A percentile compares a stretch with the other conserved stretches of the same genome.
Conservation (phyloP, 2,113 vertebrate species). For the Gasterosteus aculeatus region DNA sequence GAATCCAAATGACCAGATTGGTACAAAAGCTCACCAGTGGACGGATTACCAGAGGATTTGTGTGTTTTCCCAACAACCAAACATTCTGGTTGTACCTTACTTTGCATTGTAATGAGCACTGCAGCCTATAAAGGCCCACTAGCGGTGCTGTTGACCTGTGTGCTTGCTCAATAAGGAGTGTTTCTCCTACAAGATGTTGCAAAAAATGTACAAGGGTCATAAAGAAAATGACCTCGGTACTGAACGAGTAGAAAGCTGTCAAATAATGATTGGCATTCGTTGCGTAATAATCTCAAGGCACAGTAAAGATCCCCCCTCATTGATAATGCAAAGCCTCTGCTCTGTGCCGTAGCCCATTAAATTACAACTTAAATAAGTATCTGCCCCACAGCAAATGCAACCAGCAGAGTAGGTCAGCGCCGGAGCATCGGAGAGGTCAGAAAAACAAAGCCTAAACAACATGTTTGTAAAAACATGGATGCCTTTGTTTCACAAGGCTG, state of each 20-base stretch:
- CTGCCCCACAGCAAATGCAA: conserved; percentile 16
- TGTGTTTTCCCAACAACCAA: not conserved
- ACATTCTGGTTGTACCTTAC: not conserved
- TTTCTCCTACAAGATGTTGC: conserved; percentile 3
- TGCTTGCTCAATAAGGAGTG: conserved; percentile 23
- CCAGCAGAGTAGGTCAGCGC: conserved; percentile 32
- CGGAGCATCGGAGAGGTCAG: conserved; percentile 45
- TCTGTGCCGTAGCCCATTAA: conserved; percentile 17
- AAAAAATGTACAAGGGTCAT: conserved; percentile 41
- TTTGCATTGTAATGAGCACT: not conserved
- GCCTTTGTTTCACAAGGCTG: conserved; percentile 68
- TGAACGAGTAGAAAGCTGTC: conserved; percentile 3
- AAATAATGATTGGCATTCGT: conserved; percentile 42
- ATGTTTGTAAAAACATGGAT: conserved; percentile 66
- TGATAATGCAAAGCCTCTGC: conserved; percentile 4
- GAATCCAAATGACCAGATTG: not conserved
- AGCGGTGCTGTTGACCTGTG: conserved; percentile 5
- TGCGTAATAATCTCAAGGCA: conserved; percentile 41
- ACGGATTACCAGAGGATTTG: not conserved
- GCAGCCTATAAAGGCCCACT: not conserved
- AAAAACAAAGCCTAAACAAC: conserved; percentile 54
- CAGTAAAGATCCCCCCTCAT: conserved; percentile 32
- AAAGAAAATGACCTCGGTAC: conserved; percentile 60
- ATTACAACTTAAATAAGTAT: conserved; percentile 25
- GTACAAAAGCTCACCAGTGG: not conserved